Evolutionary conservation across 2,888 invertebrate genomes (phyloP).

Genomic region (Lepidonotus clava): DNA sequence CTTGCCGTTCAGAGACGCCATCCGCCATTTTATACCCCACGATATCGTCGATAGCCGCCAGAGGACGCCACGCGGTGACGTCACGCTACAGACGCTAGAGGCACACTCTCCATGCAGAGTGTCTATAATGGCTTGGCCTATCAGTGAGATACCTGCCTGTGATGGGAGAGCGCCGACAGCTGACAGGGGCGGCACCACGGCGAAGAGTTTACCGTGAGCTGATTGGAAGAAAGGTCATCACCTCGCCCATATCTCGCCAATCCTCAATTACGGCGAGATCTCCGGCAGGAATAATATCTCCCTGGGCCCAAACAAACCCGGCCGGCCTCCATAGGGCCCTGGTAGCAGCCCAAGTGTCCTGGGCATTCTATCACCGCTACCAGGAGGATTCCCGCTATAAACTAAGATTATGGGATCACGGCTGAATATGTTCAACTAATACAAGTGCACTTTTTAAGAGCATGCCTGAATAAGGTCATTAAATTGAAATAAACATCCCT

Average conservation of each 20-base stretch:
- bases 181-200: neutral
- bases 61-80: constrained; percentile 15
- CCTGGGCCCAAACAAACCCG: too few species aligned
- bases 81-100: neutral
- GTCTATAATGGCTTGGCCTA: neutral
- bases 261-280: constrained; percentile 24
- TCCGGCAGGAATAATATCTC: constrained; percentile 25
- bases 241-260: constrained; percentile 39
- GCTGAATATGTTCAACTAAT: too few species aligned
- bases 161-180: neutral
- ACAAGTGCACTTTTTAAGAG: too few species aligned
- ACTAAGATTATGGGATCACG: too few species aligned
- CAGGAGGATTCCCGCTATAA: too few species aligned
- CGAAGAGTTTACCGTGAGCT: constrained; percentile 35
- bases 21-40: neutral
- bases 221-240: constrained; percentile 39
- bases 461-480: too few species aligned
- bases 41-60: neutral
- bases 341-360: too few species aligned
- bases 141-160: neutral
- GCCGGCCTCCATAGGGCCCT: too few species aligned
- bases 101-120: constrained; percentile 7
- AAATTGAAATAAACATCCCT: too few species aligned
- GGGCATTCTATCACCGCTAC: too few species aligned
- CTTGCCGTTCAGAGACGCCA: neutral